Percentiles rank a stretch among this genome's conserved stretches.
Evolutionary conservation across 2,888 invertebrate genomes (phyloP).

Genomic region (Parasteatoda lunata): DNA sequence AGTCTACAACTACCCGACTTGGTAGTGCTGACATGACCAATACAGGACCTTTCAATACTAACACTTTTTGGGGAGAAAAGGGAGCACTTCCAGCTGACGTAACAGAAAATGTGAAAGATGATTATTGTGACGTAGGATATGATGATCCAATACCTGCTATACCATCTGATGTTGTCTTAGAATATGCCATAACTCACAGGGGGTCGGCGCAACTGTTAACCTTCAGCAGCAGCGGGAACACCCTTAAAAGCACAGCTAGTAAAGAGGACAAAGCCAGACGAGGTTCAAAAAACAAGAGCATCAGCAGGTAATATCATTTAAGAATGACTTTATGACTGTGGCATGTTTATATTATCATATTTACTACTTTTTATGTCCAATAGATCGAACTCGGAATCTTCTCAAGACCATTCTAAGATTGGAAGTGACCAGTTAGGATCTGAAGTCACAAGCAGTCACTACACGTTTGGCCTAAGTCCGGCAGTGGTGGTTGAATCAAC

Average conservation of each 20-base stretch:
- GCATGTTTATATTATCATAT: not conserved
- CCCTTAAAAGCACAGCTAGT: constrained; percentile 48
- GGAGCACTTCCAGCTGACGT: constrained; percentile 24
- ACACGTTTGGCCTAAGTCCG: constrained; percentile 52
- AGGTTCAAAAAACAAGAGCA: constrained; percentile 41
- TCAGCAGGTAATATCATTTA: constrained; percentile 47
- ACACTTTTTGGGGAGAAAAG: constrained; percentile 57
- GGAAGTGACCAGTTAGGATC: constrained; percentile 17
- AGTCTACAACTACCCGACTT: constrained; percentile 58
- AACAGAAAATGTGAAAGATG: constrained; percentile 36
- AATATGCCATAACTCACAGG: constrained; percentile 33
- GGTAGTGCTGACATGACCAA: constrained; percentile 53
- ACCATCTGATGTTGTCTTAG: constrained; percentile 32
- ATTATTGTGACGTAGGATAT: constrained; percentile 28
- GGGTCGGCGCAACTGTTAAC: constrained; percentile 48
- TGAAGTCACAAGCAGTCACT: constrained; percentile 54
- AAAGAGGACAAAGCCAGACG: constrained; percentile 40
- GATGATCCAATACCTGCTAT: constrained; percentile 21
- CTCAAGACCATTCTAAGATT: constrained; percentile 45
- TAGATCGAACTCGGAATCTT: constrained; percentile 59
- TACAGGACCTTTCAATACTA: constrained; percentile 44
- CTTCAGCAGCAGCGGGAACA: constrained; percentile 54
- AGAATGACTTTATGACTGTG: not conserved
- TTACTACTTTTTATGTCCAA: too few species aligned
- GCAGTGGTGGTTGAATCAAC: constrained; percentile 45